Evolutionary conservation across 2,888 invertebrate species (phyloP), one percentile per base, ranked within the genome.

Genomic region (Cryptocephalus primarius): DNA sequence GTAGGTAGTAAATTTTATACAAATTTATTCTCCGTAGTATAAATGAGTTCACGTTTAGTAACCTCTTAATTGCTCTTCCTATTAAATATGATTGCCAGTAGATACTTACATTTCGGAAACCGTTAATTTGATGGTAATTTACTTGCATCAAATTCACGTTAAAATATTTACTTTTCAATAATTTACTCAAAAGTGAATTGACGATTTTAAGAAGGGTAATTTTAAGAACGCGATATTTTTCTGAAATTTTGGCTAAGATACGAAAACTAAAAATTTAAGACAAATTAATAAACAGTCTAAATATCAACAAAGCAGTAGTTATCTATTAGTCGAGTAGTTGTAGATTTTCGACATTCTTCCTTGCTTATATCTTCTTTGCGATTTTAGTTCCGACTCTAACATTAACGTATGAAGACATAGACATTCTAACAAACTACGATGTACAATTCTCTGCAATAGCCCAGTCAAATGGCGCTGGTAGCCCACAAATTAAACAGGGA

Each of bases 401-500:
- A 36, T 36, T 36, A 36, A 36, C n/a, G 42, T 64, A 60, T 48
- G 61, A 61, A 42, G 61, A 62, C 38, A 48, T 63, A 31, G 59
- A 59, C 14, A 52, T 60, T n/a, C 55, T 62, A 38, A 52, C 57
- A 10, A 59, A 58, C 40, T 63, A 59, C 47, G 61, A 60, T 47
- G 57, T 49, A 4, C 49, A 58, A 33, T 61, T 58, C 42, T 49
- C 48, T 12, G 45, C 55, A 4, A 43, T 58, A 39, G 39, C 51
- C 4, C 49, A 54, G 39, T 39, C 33, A 8, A 36, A 45, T 33
- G 41, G 47, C n/a, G 38, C 47, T 8, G 45, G 44, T 33, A 39
- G 42, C 9, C 48, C 48, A 4, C 54, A 52, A 40, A 49, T 48
- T 32, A 77, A 78, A 57, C 75, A 77, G 36, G 77, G 76, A 31